phyloP scores from a whole-genome alignment of 2,113 vertebrate species.

The Saimiri boliviensis region DNA sequence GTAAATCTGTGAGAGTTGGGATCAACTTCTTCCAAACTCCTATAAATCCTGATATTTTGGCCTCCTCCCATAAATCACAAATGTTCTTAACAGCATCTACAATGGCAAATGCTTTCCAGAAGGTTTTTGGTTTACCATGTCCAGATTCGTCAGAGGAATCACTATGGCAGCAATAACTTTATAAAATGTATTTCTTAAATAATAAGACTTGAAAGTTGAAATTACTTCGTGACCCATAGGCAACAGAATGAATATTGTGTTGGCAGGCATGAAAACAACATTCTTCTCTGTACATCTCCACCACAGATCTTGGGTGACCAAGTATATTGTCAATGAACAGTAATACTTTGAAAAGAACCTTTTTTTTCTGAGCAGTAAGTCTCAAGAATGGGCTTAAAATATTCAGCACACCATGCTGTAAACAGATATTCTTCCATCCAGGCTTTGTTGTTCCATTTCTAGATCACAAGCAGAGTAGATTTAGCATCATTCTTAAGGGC shows the following conservation, averaged over 20 bases:
- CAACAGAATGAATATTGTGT: background rate
- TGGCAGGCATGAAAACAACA: background rate
- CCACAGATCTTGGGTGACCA: background rate
- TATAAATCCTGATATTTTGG: background rate
- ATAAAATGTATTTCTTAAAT: background rate
- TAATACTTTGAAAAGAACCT: background rate
- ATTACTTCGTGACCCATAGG: background rate
- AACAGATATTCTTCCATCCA: background rate
- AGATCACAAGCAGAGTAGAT: background rate
- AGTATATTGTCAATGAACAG: background rate
- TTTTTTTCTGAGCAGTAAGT: background rate
- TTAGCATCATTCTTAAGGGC: background rate
- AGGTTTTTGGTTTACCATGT: background rate
- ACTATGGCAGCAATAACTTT: background rate
- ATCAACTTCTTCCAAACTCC: background rate
- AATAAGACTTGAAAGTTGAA: background rate
- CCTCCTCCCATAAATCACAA: background rate
- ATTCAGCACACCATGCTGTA: background rate
- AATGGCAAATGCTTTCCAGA: background rate
- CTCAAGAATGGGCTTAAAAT: background rate
- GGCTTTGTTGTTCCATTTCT: background rate
- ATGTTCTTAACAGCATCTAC: background rate
- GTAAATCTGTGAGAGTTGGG: background rate
- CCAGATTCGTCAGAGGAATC: background rate
- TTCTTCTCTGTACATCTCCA: background rate